These are phyloP conservation scores for Melanophora roralis DNA, from an alignment of 2,888 invertebrate species.

Conservation along the genomic window DNA sequence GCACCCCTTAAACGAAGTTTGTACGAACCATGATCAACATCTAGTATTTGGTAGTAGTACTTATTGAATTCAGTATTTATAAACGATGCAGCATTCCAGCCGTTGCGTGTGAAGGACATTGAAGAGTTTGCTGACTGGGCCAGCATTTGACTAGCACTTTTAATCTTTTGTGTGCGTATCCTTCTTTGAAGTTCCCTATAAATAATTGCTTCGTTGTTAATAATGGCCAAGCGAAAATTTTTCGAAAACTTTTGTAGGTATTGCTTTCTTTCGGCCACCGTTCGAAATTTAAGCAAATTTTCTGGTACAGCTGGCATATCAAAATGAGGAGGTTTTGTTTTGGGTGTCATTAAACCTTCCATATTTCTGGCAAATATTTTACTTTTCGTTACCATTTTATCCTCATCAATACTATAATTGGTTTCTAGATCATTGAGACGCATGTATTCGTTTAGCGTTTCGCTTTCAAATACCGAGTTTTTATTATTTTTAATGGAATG, in stretches of 20 bases:
- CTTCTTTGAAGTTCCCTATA: slow-evolving; percentile 74
- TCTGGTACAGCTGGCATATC: slow-evolving; percentile 74
- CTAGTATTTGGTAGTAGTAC: slow-evolving; percentile 74
- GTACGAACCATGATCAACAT: slow-evolving; percentile 68
- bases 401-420: slow-evolving; percentile 47
- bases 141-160: slow-evolving; percentile 69
- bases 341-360: slow-evolving; percentile 73
- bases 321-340: slow-evolving; percentile 72
- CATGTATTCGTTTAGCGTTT: slow-evolving; percentile 78
- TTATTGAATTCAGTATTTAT: slow-evolving; percentile 73
- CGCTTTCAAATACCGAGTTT: slow-evolving; percentile 78
- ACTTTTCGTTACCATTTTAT: slow-evolving; percentile 43
- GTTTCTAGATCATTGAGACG: slow-evolving; percentile 77
- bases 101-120: slow-evolving; percentile 74
- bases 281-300: slow-evolving; percentile 77
- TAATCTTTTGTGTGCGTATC: slow-evolving; percentile 70
- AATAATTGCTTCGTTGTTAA: slow-evolving; percentile 76
- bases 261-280: slow-evolving; percentile 79
- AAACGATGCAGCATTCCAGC: slow-evolving; percentile 75
- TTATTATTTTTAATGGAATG: slow-evolving; percentile 64
- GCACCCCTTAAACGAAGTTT: slow-evolving; percentile 71
- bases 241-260: slow-evolving; percentile 75
- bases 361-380: slow-evolving; percentile 63
- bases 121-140: slow-evolving; percentile 67
- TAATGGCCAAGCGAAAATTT: slow-evolving; percentile 74